Conservation (phyloP, 2,888 invertebrate genomes). For the Incurvaria masculella region DNA sequence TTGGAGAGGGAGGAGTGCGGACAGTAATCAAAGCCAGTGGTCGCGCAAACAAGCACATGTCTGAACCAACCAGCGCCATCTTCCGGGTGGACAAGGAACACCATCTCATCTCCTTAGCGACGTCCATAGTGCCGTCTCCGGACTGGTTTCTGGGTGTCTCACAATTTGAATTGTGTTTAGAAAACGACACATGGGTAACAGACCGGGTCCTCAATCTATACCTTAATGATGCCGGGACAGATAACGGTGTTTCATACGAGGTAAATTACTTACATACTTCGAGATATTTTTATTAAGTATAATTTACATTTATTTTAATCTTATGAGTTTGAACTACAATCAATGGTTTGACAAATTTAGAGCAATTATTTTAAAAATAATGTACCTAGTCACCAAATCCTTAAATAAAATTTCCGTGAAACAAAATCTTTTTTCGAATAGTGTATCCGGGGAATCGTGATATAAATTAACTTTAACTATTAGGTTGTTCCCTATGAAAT, state of each 20-base stretch:
- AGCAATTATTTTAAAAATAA: not conserved
- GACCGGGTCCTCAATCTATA: constrained; percentile 79
- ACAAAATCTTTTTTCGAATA: not conserved
- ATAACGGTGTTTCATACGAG: constrained; percentile 88
- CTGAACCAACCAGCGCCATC: constrained; percentile 34
- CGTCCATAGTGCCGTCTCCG: constrained; percentile 60
- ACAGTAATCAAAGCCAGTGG: constrained; percentile 47
- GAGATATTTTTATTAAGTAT: not conserved
- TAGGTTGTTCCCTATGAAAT: no score
- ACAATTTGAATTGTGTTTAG: constrained; percentile 81
- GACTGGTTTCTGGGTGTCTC: constrained; percentile 97
- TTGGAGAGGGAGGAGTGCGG: constrained; percentile 38
- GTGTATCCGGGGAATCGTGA: not conserved
- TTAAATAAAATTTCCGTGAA: not conserved
- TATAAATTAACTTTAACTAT: no score
- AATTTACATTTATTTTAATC: not conserved
- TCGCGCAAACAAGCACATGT: constrained; percentile 40
- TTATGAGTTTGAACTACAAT: not conserved
- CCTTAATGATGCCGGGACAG: constrained; percentile 97
- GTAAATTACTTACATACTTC: constrained; percentile 40
- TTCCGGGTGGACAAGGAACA: constrained; percentile 37
- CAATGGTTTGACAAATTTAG: not conserved
- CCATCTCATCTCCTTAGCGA: constrained; percentile 34
- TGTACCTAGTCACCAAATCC: not conserved
- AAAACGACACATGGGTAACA: constrained; percentile 86